A percentile compares a stretch with the other conserved stretches of the same genome.
These are phyloP conservation scores for Larimichthys polyactis DNA, from an alignment of 2,113 vertebrate species.

Conservation along the genomic window DNA sequence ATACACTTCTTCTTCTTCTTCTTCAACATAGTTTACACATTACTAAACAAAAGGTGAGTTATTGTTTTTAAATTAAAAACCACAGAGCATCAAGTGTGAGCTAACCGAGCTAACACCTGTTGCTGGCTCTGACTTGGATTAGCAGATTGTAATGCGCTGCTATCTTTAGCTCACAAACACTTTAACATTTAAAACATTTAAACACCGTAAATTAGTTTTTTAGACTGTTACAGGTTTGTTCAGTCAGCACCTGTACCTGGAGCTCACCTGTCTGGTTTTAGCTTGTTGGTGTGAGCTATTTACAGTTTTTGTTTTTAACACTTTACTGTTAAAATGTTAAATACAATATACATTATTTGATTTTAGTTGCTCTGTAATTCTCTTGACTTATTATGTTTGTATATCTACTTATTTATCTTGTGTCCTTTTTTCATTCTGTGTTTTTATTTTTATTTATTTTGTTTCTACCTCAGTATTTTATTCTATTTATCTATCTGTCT, in stretches of 20 bases:
- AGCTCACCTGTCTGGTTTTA: constrained; percentile 9
- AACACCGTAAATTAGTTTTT: background rate
- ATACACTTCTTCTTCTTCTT: background rate
- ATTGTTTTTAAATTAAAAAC: background rate
- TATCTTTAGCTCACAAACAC: constrained; percentile 18
- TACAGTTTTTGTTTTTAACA: background rate
- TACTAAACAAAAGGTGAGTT: constrained; percentile 41
- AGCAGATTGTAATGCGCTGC: constrained; percentile 34
- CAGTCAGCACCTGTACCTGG: constrained; percentile 2
- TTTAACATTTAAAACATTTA: background rate
- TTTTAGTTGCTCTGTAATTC: background rate
- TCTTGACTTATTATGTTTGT: background rate
- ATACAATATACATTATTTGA: background rate
- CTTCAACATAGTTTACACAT: background rate
- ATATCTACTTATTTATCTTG: background rate
- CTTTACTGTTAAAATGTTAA: background rate
- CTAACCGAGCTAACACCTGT: constrained; percentile 72
- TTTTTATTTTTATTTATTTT: too few relatives aligned
- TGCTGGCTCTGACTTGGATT: constrained; percentile 60
- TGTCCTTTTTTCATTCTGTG: too few relatives aligned
- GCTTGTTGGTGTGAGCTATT: background rate
- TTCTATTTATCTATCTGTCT: too few relatives aligned
- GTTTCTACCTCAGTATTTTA: too few relatives aligned
- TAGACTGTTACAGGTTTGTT: background rate
- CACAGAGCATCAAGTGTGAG: background rate